Evolutionary conservation across 2,113 vertebrate species (phyloP).

Genomic region (Varanus komodoensis): DNA sequence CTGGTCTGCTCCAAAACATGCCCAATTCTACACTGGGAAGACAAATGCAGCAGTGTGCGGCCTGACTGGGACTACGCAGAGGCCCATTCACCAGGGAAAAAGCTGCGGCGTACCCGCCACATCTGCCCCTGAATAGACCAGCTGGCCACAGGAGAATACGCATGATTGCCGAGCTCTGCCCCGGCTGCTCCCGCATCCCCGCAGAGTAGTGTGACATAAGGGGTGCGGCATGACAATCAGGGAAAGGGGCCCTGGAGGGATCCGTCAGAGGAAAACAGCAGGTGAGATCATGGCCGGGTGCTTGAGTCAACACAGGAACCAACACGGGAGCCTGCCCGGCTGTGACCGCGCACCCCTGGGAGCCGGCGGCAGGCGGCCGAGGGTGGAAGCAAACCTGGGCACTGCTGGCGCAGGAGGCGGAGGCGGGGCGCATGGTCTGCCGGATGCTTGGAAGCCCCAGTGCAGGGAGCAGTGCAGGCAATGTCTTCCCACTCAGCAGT

Average conservation of each 20-base stretch:
- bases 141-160: neutral
- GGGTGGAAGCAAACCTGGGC: neutral
- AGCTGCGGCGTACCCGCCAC: neutral
- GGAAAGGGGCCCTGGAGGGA: neutral
- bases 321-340: neutral
- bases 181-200: neutral
- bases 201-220: neutral
- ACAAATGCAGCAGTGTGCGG: neutral
- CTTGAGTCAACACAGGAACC: neutral
- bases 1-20: neutral
- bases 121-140: neutral
- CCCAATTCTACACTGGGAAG: neutral
- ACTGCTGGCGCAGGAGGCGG: no score
- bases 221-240: neutral
- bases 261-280: neutral
- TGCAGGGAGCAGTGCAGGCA: no score
- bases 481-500: no score
- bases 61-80: neutral
- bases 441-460: no score
- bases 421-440: no score
- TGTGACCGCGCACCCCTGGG: neutral
- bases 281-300: constrained; percentile 8
- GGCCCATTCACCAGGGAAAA: neutral
- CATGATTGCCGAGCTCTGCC: neutral
- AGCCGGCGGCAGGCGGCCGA: neutral